Base-by-base conservation (phyloP, 2,888 invertebrate genomes). In the Bimastos eiseni region DNA sequence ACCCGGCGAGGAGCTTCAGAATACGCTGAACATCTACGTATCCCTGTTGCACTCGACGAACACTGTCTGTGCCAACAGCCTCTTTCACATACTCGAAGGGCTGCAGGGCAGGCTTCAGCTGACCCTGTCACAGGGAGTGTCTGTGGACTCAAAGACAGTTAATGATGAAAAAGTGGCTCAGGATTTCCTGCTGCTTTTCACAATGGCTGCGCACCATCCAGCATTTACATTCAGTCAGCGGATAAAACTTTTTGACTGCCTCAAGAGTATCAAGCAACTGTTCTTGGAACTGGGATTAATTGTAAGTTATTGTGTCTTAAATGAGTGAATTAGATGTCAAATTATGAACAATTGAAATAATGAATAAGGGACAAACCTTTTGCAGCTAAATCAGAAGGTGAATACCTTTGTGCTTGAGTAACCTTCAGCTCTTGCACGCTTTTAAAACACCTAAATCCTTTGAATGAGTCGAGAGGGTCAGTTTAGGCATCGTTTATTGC, bases 151-250 rank as follows among this genome's bases (percentile, higher is more conserved):
- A 8, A 34, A 86, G 34, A 24, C 4, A 17, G 30, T 37, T 24
- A 19, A 24, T 38, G 49, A 89, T 90, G 86, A 55, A 21, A 36
- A 44, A 33, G 86, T 92, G 83, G 91, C 91, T 19, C 92, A 94
- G 89, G 95, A 95, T 95, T 96, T 98, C 93, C 96, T 98, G 93
- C 96, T 98, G 92, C 96, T 98, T 89, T 98, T 98, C 94, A 98
- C 98, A 90, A 97, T 99, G 97, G 98, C 98, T 93, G 96, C 97
- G 94, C 97, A 98, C 96, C 98, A 98, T 96, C 98, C 99, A 91
- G 98, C 98, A 91, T 98, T 98, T 95, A 97, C 97, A 92, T 98
- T 97, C 95, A 97, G 98, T 94, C 98, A 98, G 95, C 97, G 97
- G 91, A 92, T 91, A 49, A 92, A 91, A 89, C 91, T 94, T 92